phyloP scores from a whole-genome alignment of 2,888 invertebrate species.

The Sialis fuliginosa region DNA sequence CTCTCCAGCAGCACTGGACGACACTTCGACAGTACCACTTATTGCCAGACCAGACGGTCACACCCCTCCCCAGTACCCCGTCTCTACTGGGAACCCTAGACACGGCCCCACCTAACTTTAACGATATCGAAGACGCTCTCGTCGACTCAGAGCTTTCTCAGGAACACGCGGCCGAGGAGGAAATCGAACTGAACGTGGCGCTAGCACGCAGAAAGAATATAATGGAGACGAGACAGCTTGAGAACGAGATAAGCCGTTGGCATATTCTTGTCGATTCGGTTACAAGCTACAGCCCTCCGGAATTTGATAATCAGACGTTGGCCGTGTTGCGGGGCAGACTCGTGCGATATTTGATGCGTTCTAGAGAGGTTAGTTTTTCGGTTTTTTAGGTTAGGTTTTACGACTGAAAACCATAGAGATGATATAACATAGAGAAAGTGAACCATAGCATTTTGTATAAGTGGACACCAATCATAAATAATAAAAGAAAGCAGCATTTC shows the following conservation, averaged over 20 bases:
- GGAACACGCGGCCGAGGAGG: constrained; percentile 60
- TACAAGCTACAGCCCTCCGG: constrained; percentile 63
- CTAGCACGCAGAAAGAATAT: constrained; percentile 55
- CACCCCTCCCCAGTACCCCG: constrained; percentile 15
- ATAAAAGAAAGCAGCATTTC: too few relatives aligned
- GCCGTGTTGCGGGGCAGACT: constrained; percentile 82
- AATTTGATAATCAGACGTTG: constrained; percentile 85
- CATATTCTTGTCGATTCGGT: constrained; percentile 86
- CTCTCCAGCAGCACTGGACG: constrained; percentile 79
- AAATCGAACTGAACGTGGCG: constrained; percentile 59
- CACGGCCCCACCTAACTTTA: constrained; percentile 40
- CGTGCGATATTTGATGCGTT: constrained; percentile 87
- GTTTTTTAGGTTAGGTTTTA: constrained; percentile 5
- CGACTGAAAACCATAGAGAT: too few relatives aligned
- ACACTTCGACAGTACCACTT: constrained; percentile 82
- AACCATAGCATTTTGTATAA: too few relatives aligned
- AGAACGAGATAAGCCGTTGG: constrained; percentile 80
- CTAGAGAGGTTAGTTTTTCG: constrained; percentile 45
- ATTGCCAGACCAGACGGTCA: constrained; percentile 71
- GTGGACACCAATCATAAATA: too few relatives aligned
- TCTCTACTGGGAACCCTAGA: not conserved
- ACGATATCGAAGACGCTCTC: constrained; percentile 81
- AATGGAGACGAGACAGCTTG: constrained; percentile 71
- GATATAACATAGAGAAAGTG: too few relatives aligned
- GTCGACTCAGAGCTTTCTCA: constrained; percentile 59